Percentiles rank a stretch among this genome's conserved stretches.
These are phyloP conservation scores for Pitta sordida DNA, from an alignment of 2,113 vertebrate species.

Conservation along the genomic window DNA sequence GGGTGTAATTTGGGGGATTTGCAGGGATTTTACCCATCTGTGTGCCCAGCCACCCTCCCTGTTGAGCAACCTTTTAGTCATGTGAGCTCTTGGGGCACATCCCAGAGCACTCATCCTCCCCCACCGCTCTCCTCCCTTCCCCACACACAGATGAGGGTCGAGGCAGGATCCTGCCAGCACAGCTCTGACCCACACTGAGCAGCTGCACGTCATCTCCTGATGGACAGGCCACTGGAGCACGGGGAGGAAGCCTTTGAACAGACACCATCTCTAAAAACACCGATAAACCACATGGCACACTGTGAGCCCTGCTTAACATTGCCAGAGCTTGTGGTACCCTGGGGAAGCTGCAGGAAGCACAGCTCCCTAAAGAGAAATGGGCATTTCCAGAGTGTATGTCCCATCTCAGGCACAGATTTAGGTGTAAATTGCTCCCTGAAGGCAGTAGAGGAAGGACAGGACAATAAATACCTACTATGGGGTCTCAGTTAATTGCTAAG, in stretches of 20 bases:
- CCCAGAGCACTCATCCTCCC: neutral
- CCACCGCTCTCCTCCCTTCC: rapidly evolving
- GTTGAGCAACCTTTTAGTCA: neutral
- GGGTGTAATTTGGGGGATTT: neutral
- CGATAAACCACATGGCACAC: neutral
- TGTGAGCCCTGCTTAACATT: neutral
- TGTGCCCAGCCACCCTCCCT: neutral
- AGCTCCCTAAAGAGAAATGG: neutral
- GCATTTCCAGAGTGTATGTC: neutral
- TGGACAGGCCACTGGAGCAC: neutral
- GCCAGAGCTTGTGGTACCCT: neutral
- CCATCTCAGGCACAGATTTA: neutral
- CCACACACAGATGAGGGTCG: rapidly evolving
- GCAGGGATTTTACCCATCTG: neutral
- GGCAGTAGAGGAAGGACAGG: neutral
- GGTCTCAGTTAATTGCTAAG: neutral
- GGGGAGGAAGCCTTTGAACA: neutral
- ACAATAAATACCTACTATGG: neutral
- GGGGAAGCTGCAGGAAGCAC: neutral
- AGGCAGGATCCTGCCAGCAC: neutral
- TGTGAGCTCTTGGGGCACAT: neutral
- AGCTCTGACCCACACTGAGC: neutral
- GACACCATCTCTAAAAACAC: too few species aligned
- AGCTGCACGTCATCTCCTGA: neutral
- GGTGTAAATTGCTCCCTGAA: neutral